A percentile compares a stretch with the other conserved stretches of the same genome.
Evolutionary conservation across 2,888 invertebrate genomes (phyloP).

Genomic region (Heteromyza rotundicornis): DNA sequence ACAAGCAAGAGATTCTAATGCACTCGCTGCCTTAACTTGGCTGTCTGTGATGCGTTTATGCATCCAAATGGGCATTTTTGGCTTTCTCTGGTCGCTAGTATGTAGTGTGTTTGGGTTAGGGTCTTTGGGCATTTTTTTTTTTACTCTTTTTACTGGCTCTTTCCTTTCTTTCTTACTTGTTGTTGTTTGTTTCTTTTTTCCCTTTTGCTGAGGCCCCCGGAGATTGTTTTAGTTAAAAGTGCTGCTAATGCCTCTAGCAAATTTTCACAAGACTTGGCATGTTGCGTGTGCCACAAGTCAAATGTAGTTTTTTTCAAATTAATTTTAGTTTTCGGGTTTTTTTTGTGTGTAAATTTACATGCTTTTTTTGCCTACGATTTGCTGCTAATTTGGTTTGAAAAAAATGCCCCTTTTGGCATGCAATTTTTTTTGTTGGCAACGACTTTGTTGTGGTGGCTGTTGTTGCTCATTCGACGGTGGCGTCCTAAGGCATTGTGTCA

Average conservation of each 20-base stretch:
- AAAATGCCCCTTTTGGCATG: background rate
- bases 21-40: background rate
- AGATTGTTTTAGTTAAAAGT: too few relatives aligned
- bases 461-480: background rate
- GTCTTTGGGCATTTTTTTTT: too few relatives aligned
- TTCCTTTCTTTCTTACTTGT: too few relatives aligned
- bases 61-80: background rate
- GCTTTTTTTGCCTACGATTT: conserved; percentile 1
- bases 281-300: background rate
- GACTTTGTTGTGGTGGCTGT: background rate
- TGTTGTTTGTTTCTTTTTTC: background rate
- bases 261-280: too few relatives aligned
- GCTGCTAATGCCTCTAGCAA: too few relatives aligned
- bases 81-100: background rate
- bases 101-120: too few relatives aligned
- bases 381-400: conserved; percentile 7
- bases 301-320: too few relatives aligned
- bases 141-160: background rate
- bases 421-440: background rate
- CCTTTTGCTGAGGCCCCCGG: too few relatives aligned
- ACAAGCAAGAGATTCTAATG: too few relatives aligned
- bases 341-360: too few relatives aligned
- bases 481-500: too few relatives aligned
- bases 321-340: background rate
- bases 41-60: too few relatives aligned